phyloP scores from a whole-genome alignment of 2,888 invertebrate genomes.

The Pomacea canaliculata region DNA sequence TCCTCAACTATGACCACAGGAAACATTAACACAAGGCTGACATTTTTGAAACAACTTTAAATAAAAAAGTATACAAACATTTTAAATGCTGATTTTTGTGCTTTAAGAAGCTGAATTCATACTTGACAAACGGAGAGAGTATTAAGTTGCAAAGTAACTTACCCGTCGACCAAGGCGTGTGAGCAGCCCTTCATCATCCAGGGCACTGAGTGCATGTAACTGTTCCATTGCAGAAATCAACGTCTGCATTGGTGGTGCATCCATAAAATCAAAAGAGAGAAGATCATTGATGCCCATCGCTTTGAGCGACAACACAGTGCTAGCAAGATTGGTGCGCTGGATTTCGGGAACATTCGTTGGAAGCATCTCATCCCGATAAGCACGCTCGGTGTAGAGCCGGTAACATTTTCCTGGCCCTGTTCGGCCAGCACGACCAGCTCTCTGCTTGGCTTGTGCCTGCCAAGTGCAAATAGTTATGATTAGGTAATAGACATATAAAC shows the following conservation, averaged over 20 bases:
- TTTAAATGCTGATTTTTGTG: no score
- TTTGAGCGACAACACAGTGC: constrained; percentile 94
- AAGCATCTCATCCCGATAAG: constrained; percentile 98
- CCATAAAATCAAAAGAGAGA: constrained; percentile 99
- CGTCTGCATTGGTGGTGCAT: constrained; percentile 97
- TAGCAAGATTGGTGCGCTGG: constrained; percentile 96
- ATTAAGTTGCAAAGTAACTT: constrained; percentile 4
- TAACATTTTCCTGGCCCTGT: constrained; percentile 99
- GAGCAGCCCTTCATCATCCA: constrained; percentile 82
- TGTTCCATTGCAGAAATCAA: constrained; percentile 98
- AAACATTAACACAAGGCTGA: no score
- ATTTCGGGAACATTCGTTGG: constrained; percentile 88
- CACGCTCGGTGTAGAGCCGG: constrained; percentile 93
- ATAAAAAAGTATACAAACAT: no score
- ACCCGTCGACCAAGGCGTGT: constrained; percentile 76
- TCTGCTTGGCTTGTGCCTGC: constrained; percentile 94
- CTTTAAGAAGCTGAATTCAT: no score
- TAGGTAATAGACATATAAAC: background rate
- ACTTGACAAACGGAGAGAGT: no score
- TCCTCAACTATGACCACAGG: no score
- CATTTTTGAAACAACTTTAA: no score
- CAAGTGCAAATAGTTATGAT: background rate
- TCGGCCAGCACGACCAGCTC: constrained; percentile 95
- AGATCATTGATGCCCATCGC: constrained; percentile 99
- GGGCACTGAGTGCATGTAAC: constrained; percentile 93